Base-by-base conservation (phyloP, 1,140 invertebrate species). In the Apis florea region DNA sequence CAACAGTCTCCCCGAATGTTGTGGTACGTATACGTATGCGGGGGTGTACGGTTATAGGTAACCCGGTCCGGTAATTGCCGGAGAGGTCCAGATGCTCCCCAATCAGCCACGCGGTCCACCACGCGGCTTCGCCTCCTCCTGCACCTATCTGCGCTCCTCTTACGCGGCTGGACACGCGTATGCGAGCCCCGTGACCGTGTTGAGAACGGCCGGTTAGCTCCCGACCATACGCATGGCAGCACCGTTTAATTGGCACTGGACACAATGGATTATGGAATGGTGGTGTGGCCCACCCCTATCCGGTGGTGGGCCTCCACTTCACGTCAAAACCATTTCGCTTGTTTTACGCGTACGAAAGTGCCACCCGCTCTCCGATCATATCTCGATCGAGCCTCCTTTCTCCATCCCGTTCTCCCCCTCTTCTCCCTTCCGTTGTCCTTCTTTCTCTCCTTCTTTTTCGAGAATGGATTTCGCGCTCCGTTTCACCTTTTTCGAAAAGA, bases 241-340 rank as follows among this genome's bases (percentile, higher is more conserved):
- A 93, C 92, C 92, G 92, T 93, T 94, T 94, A 94, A 94, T 94
- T 94, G 93, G 93, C 92, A 93, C 90, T 91, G 92, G 91, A 92
- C 91, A 94, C 93, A 94, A 94, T 94, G 91, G 93, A 93, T 93
- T 94, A 94, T 92, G 89, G 91, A 91, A 92, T 83, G 89, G 88
- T 88, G 82, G 72, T 63, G 72, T 68, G 59, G 40, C 61, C 72
- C 54, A 40, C 47, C 77, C 63, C 69, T 58, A 26, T 24, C 31
- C 51, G 58, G 69, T 76, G 79, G 69, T 76, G 84, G 68, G 64
- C 84, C 84, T 82, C 87, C 90, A 92, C 93, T 93, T 89, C 83
- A 93, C 79, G 92, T 93, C 91, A 92, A 90, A 93, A 93, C 91
- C 93, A 93, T 93, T 92, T 92, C 90, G 90, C 88, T 92, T 92